Evolutionary conservation across 2,113 vertebrate genomes (phyloP), one percentile per base, ranked within the genome.

Genomic region (Hemibagrus wyckioides): DNA sequence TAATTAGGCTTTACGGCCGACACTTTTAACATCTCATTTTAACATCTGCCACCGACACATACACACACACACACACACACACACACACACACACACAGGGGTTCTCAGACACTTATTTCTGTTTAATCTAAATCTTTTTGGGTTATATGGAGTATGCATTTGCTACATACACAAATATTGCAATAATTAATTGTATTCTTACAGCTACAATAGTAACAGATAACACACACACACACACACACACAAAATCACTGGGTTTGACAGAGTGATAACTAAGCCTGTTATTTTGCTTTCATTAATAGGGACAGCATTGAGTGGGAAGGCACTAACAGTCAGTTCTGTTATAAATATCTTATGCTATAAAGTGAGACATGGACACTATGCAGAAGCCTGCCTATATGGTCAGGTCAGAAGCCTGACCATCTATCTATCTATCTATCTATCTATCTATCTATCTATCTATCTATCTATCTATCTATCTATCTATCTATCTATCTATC

Each of bases 301-400:
- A 57, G 28, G 52, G 36, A 80, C 33, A 44, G 85, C 28, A 76
- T 23, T 75, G n/a, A 86, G 75, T 80, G 75, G 85, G 85, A 41
- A 85, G 84, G 56, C 71, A 77, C 28, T 8, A 80, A 54, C 59
- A 36, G 75, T 61, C 57, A 28, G 59, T 39, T 59, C 44, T 10
- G 75, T 79, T 85, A 85, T 79, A 85, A 85, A 85, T 79, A 79
- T 63, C 56, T 36, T 17, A 50, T 21, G 19, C 56, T 77, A 44
- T 61, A 85, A 85, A 85, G 57, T 77, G 36, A 52, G 30, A 50
- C 19, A 33, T 1, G 14, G 25, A 80, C 56, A 36, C 41, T 19
- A 25, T 52, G 56, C 73, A 48, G 52, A 54, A 36, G 59, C 44
- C 75, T 67, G 57, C 30, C 59, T 52, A 44, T 69, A 79, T n/a